A percentile compares a stretch with the other conserved stretches of the same genome.
phyloP scores from a whole-genome alignment of 2,888 invertebrate species.

The Sinohyriopsis cumingii region DNA sequence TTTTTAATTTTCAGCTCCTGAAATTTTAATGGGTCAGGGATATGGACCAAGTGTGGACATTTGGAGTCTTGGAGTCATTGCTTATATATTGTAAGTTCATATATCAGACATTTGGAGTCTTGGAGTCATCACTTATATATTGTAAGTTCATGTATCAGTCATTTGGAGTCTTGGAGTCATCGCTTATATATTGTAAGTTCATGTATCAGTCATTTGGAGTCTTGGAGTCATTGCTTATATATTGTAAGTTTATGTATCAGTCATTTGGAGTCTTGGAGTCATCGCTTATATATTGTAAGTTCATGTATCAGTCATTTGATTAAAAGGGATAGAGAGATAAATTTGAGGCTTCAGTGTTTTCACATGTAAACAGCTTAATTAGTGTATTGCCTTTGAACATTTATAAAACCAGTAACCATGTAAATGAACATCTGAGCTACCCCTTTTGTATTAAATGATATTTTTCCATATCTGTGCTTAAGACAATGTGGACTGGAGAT shows the following conservation, averaged over 20 bases:
- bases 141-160: conserved; percentile 53
- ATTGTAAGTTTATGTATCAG: conserved; percentile 54
- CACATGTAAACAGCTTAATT: too few relatives aligned
- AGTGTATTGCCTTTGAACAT: neutral
- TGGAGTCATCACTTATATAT: conserved; percentile 70
- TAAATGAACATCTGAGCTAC: too few relatives aligned
- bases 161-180: conserved; percentile 68
- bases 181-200: conserved; percentile 68
- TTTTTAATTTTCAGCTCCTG: conserved; percentile 61
- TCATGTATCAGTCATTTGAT: neutral
- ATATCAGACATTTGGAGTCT: conserved; percentile 24
- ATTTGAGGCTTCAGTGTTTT: neutral
- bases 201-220: neutral
- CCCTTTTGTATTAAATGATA: neutral
- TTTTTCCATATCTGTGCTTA: too few relatives aligned
- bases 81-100: conserved; percentile 68
- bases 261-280: conserved; percentile 70
- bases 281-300: conserved; percentile 70
- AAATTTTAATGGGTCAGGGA: conserved; percentile 58
- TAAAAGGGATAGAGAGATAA: too few relatives aligned
- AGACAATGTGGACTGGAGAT: too few relatives aligned
- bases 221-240: conserved; percentile 71
- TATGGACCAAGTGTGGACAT: conserved; percentile 64
- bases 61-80: conserved; percentile 71
- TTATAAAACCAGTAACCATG: neutral